phyloP scores from a whole-genome alignment of 2,888 invertebrate species.

The Odontothrips loti region DNA sequence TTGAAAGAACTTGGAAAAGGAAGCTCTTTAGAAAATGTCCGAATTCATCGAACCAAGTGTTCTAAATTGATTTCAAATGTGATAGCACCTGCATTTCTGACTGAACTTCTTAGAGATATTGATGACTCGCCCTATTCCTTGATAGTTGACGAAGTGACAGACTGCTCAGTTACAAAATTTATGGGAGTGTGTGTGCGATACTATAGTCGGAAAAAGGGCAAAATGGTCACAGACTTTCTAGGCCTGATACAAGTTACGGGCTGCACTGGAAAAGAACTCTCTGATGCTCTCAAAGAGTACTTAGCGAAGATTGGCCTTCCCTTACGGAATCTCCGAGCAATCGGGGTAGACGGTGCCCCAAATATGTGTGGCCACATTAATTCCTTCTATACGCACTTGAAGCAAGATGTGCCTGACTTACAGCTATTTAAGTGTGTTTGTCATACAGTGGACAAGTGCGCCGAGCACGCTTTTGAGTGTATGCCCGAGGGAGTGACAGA shows the following conservation, averaged over 20 bases:
- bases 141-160: background rate
- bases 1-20: background rate
- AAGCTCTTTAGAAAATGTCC: background rate
- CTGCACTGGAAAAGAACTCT: too few species aligned
- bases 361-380: background rate
- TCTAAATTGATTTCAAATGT: background rate
- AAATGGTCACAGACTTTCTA: background rate
- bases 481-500: background rate
- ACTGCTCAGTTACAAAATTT: background rate
- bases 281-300: background rate
- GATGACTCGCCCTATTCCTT: background rate
- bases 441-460: background rate
- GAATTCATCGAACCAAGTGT: background rate
- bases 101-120: background rate
- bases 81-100: background rate
- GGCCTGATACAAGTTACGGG: background rate
- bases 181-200: background rate
- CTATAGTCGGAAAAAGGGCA: background rate
- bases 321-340: background rate
- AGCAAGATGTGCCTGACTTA: background rate
- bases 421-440: background rate
- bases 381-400: background rate
- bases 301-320: background rate
- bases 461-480: background rate
- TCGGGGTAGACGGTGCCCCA: background rate